Evolutionary conservation across 2,888 invertebrate species (phyloP).

Genomic region (Caenorhabditis wallacei): DNA sequence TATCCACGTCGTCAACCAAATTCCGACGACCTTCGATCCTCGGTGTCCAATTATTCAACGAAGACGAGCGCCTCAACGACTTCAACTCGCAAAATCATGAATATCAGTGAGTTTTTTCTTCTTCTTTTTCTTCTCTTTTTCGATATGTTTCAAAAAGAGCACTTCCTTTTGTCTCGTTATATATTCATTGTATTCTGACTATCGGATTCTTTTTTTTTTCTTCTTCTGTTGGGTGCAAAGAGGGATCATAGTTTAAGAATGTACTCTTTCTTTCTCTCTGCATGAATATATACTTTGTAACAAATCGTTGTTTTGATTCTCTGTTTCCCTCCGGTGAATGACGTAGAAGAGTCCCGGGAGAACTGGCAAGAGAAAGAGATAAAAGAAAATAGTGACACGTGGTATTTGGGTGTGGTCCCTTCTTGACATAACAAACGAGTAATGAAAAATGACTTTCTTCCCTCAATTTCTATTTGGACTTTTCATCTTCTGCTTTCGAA

Average conservation of each 20-base stretch:
- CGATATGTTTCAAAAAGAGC: neutral
- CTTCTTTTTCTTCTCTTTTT: slow-evolving; percentile 7
- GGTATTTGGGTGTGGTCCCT: slow-evolving; percentile 28
- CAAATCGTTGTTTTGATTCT: slow-evolving; percentile 11
- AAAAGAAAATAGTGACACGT: slow-evolving; percentile 39
- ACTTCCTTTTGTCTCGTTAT: slow-evolving; percentile 62
- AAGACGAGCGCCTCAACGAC: slow-evolving; percentile 50
- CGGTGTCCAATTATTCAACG: slow-evolving; percentile 43
- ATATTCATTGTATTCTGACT: slow-evolving; percentile 65
- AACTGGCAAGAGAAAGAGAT: neutral
- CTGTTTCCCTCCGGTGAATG: slow-evolving; percentile 15
- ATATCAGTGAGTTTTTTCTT: slow-evolving; percentile 63
- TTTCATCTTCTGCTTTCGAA: neutral
- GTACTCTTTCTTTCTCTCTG: slow-evolving; percentile 11
- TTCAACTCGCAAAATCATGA: slow-evolving; percentile 64
- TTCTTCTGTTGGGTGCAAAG: neutral
- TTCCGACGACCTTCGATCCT: slow-evolving; percentile 13
- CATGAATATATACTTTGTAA: slow-evolving; percentile 21
- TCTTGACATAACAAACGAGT: slow-evolving; percentile 34
- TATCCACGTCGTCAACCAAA: slow-evolving; percentile 44
- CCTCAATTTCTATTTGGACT: neutral
- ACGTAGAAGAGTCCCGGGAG: slow-evolving; percentile 52
- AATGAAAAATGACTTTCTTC: slow-evolving; percentile 43
- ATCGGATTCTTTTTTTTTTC: slow-evolving; percentile 10
- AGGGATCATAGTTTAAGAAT: slow-evolving; percentile 17